phyloP scores from a whole-genome alignment of 2,888 invertebrate genomes.

The Tortricodes alternella region DNA sequence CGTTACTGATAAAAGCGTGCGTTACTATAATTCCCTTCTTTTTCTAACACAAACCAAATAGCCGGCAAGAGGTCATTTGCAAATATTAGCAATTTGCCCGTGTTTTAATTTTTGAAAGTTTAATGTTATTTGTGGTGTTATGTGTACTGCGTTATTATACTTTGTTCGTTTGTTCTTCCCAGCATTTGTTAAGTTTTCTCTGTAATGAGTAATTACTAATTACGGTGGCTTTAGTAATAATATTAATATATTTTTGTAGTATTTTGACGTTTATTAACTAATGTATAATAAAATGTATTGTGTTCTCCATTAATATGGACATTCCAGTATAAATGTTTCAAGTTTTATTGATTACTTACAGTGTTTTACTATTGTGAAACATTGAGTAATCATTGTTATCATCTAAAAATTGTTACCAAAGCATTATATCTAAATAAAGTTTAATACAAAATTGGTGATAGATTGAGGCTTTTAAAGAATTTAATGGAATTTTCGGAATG shows the following conservation, averaged over 20 bases:
- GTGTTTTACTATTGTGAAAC: conserved; percentile 2
- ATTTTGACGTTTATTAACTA: neutral
- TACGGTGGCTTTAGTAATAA: conserved; percentile 8
- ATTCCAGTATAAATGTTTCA: conserved; percentile 19
- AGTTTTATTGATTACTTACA: conserved; percentile 3
- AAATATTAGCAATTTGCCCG: neutral
- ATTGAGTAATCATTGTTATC: conserved; percentile 2
- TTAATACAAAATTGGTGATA: conserved; percentile 25
- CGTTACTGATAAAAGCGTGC: too few relatives aligned
- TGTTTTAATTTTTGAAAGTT: neutral
- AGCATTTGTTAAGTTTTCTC: conserved; percentile 19
- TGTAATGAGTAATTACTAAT: conserved; percentile 1
- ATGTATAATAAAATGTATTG: neutral
- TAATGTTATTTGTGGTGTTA: neutral
- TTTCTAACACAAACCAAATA: too few relatives aligned
- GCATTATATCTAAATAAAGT: conserved; percentile 13
- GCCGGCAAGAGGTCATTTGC: too few relatives aligned
- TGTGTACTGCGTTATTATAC: conserved; percentile 8
- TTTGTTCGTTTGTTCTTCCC: neutral
- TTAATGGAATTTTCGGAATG: conserved; percentile 26
- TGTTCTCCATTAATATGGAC: conserved; percentile 11
- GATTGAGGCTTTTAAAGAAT: conserved; percentile 18
- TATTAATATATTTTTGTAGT: conserved; percentile 23
- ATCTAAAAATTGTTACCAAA: conserved; percentile 24
- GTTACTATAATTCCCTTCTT: too few relatives aligned